Conservation (phyloP, 2,113 vertebrate species). For the Pluvialis apricaria region DNA sequence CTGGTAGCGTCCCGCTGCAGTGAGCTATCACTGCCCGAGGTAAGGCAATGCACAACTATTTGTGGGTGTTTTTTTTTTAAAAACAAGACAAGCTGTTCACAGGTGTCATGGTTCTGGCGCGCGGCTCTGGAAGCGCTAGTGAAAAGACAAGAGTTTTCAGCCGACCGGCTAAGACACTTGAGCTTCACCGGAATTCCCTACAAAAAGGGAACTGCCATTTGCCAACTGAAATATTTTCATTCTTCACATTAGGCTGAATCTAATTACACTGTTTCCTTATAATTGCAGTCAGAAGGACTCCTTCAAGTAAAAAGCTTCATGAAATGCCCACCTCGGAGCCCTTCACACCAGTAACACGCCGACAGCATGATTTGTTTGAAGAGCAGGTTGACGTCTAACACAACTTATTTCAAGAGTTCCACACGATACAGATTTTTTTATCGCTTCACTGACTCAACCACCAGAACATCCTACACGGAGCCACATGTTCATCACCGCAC, state of each 20-base stretch:
- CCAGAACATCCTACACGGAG: not conserved
- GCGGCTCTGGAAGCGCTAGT: not conserved
- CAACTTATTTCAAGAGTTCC: not conserved
- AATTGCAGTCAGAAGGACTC: not conserved
- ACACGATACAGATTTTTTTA: not conserved
- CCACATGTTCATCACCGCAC: not conserved
- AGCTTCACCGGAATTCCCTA: slow-evolving; percentile 29
- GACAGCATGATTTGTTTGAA: not conserved
- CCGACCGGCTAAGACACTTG: not conserved
- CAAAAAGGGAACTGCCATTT: slow-evolving; percentile 18
- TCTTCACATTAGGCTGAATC: slow-evolving; percentile 26
- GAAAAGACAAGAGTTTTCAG: not conserved
- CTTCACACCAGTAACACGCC: not conserved
- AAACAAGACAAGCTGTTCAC: not conserved
- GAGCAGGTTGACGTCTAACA: not conserved
- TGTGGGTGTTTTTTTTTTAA: not conserved
- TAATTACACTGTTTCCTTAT: slow-evolving; percentile 30
- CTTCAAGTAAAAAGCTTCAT: not conserved
- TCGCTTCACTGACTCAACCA: not conserved
- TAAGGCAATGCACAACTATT: not conserved
- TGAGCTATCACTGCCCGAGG: not conserved
- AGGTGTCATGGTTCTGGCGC: not conserved
- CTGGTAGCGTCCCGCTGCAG: not conserved
- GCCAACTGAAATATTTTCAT: slow-evolving; percentile 48
- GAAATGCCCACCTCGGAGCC: not conserved